Percentiles rank a stretch among this genome's conserved stretches.
These are phyloP conservation scores for Elysia crispata DNA, from an alignment of 2,888 invertebrate genomes.

Conservation along the genomic window DNA sequence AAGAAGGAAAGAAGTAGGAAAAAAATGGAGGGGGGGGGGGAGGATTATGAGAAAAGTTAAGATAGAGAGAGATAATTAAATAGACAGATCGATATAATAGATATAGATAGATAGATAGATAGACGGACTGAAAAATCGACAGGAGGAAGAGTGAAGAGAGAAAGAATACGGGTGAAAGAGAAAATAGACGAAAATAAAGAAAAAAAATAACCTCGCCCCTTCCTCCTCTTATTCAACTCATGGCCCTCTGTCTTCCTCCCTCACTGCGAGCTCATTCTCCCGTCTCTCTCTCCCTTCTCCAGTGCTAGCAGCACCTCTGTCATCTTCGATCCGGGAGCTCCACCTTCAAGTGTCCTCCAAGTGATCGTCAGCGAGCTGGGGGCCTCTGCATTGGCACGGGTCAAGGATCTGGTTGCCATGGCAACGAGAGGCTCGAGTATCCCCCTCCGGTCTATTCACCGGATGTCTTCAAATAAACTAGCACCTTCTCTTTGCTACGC, in stretches of 20 bases:
- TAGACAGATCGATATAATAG: neutral
- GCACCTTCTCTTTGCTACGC: conserved; percentile 19
- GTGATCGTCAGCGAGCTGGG: conserved; percentile 41
- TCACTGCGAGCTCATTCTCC: neutral
- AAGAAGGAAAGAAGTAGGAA: neutral
- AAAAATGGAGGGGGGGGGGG: neutral
- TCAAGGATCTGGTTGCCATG: conserved; percentile 48
- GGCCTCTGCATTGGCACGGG: conserved; percentile 31
- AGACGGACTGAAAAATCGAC: neutral
- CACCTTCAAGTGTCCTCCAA: conserved; percentile 37
- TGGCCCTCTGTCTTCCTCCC: neutral
- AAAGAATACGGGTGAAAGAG: neutral
- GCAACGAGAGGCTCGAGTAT: conserved; percentile 44
- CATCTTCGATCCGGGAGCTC: neutral
- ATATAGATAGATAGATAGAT: neutral
- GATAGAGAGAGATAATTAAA: neutral
- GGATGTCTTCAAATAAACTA: conserved; percentile 51
- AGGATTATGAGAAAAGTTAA: neutral
- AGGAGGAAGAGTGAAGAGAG: neutral
- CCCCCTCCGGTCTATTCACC: conserved; percentile 46
- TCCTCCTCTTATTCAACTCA: neutral
- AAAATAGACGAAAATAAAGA: neutral
- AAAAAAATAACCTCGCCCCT: neutral
- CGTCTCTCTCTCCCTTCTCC: neutral
- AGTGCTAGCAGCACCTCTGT: neutral